A percentile compares a stretch with the other conserved stretches of the same genome.
Conservation (phyloP, 2,797 vertebrate genomes). For the Sebastes vulpes region DNA sequence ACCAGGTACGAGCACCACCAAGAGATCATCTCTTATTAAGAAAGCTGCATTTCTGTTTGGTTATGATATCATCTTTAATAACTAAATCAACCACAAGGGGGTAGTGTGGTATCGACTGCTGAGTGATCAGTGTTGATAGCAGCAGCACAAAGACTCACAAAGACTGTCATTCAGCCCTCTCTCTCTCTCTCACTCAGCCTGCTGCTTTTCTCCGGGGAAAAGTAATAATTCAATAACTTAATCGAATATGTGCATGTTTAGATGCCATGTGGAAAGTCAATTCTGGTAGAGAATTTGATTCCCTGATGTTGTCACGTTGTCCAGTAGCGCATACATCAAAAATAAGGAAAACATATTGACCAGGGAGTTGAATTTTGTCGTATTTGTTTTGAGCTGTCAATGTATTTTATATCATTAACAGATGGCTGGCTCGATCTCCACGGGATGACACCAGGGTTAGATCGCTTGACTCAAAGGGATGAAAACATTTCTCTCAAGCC, state of each 20-base stretch:
- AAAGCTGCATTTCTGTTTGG: background rate
- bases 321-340: slow-evolving; percentile 14
- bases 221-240: slow-evolving; percentile 41
- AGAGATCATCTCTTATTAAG: background rate
- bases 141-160: slow-evolving; percentile 9
- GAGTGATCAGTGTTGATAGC: slow-evolving; percentile 2
- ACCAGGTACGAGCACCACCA: slow-evolving; percentile 88
- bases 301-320: slow-evolving; percentile 1
- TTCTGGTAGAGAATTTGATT: slow-evolving; percentile 30
- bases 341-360: slow-evolving; percentile 31
- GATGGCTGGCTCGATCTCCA: slow-evolving; percentile 40
- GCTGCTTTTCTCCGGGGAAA: slow-evolving; percentile 7
- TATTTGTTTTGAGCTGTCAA: slow-evolving; percentile 27
- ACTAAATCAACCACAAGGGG: slow-evolving; percentile 78
- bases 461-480: slow-evolving; percentile 34
- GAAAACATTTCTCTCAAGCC: slow-evolving; percentile 20
- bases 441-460: slow-evolving; percentile 38
- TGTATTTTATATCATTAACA: slow-evolving; percentile 48
- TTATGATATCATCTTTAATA: slow-evolving; percentile 49
- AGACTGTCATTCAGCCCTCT: background rate
- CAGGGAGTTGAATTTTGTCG: background rate
- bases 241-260: slow-evolving; percentile 40
- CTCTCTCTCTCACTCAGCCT: background rate
- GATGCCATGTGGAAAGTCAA: slow-evolving; percentile 23
- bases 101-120: slow-evolving; percentile 70